A percentile compares a stretch with the other conserved stretches of the same genome.
These are phyloP conservation scores for Nebria salina DNA, from an alignment of 2,888 invertebrate species.

Conservation along the genomic window DNA sequence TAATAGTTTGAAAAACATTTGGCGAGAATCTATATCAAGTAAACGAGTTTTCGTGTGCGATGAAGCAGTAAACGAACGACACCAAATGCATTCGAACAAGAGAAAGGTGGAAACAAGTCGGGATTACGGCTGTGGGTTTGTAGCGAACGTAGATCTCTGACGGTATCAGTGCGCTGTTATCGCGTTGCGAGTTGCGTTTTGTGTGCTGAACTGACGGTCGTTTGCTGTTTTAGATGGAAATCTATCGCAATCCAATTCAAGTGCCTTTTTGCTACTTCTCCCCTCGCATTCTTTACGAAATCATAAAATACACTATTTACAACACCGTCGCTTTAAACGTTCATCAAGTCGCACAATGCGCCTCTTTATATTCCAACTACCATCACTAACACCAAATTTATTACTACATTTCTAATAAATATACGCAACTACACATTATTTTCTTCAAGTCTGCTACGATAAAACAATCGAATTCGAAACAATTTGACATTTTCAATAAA, in stretches of 20 bases:
- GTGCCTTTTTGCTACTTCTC: neutral
- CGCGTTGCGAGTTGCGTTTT: neutral
- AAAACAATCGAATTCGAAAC: too few species aligned
- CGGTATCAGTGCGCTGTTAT: neutral
- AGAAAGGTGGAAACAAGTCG: conserved; percentile 37
- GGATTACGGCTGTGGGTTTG: conserved; percentile 22
- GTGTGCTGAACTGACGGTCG: neutral
- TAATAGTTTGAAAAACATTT: neutral
- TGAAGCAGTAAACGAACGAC: conserved; percentile 33
- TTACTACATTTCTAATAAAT: too few species aligned
- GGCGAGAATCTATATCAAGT: neutral
- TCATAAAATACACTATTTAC: neutral
- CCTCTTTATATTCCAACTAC: too few species aligned
- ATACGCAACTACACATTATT: too few species aligned
- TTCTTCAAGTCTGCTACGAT: too few species aligned
- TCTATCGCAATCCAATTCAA: neutral
- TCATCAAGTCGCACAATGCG: too few species aligned
- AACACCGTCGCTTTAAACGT: too few species aligned
- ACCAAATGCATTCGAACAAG: conserved; percentile 18
- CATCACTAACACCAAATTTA: too few species aligned
- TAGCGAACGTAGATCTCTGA: conserved; percentile 2
- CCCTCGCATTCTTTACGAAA: neutral
- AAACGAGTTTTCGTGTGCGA: conserved; percentile 15
- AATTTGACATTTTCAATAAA: too few species aligned
- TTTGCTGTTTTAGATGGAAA: neutral